phyloP scores from a whole-genome alignment of 2,888 invertebrate genomes.

The Junonia oenone region DNA sequence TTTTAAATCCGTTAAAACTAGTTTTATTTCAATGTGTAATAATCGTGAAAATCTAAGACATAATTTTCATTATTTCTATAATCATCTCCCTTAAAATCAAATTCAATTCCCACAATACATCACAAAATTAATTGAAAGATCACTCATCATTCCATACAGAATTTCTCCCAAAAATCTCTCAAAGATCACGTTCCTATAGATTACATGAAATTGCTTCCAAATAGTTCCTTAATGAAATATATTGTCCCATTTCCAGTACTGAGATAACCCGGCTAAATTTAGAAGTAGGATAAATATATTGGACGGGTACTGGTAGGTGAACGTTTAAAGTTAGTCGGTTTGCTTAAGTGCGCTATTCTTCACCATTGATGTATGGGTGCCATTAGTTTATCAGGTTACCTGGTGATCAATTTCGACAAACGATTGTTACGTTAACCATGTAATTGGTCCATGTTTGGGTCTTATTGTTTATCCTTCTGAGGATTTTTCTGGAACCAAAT shows the following conservation, averaged over 20 bases:
- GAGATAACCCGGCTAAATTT: constrained; percentile 9
- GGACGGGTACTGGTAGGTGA: neutral
- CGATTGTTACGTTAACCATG: neutral
- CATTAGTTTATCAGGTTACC: constrained; percentile 6
- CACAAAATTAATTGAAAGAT: neutral
- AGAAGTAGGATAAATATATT: constrained; percentile 12
- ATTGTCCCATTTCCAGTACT: neutral
- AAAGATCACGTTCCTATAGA: neutral
- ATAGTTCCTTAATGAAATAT: constrained; percentile 12
- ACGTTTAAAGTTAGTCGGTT: constrained; percentile 7
- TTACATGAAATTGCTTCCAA: constrained; percentile 12
- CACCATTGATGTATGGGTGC: constrained; percentile 15
- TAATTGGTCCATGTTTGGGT: neutral
- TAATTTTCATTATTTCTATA: too few species aligned
- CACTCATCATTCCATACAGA: neutral
- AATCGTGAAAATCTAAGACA: too few species aligned
- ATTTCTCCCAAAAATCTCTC: neutral
- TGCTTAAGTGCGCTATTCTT: constrained; percentile 16
- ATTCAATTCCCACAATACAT: too few species aligned
- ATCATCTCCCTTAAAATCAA: too few species aligned
- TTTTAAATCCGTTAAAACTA: too few species aligned
- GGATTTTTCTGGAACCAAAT: too few species aligned
- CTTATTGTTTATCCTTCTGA: too few species aligned
- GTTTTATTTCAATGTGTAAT: too few species aligned
- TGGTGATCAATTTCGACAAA: neutral